Percentiles rank a stretch among this genome's conserved stretches.
These are phyloP conservation scores for Pogonomyrmex barbatus DNA, from an alignment of 1,140 invertebrate species.

Conservation along the genomic window DNA sequence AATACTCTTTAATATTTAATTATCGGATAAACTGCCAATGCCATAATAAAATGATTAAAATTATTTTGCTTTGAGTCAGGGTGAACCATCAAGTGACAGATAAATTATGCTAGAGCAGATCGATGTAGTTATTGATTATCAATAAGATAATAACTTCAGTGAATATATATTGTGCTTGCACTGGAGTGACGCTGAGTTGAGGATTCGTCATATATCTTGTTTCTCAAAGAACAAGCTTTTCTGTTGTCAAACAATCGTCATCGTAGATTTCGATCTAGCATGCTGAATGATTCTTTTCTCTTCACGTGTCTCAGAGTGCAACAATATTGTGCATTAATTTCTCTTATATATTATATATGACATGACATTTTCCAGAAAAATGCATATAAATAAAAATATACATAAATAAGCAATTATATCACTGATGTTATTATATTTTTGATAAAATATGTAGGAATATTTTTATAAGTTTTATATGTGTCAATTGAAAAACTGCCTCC, in stretches of 20 bases:
- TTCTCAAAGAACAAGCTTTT: no score
- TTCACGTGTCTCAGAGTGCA: no score
- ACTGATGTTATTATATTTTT: slow-evolving; percentile 52
- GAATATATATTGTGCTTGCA: not conserved
- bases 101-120: slow-evolving; percentile 57
- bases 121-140: slow-evolving; percentile 54
- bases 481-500: slow-evolving; percentile 31
- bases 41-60: slow-evolving; percentile 27
- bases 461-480: slow-evolving; percentile 14
- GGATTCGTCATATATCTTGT: no score
- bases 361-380: not conserved
- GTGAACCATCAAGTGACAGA: slow-evolving; percentile 43
- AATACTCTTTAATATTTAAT: slow-evolving; percentile 6
- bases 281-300: no score
- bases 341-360: not conserved
- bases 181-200: no score
- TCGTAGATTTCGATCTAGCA: no score
- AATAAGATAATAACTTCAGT: slow-evolving; percentile 66
- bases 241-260: no score
- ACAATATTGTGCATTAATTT: not conserved
- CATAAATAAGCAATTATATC: slow-evolving; percentile 32
- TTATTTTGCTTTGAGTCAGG: slow-evolving; percentile 51
- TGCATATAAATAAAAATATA: slow-evolving; percentile 13
- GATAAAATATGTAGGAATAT: slow-evolving; percentile 18
- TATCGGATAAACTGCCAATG: not conserved